phyloP scores from a whole-genome alignment of 2,113 vertebrate species.

The Oryzias celebensis region DNA sequence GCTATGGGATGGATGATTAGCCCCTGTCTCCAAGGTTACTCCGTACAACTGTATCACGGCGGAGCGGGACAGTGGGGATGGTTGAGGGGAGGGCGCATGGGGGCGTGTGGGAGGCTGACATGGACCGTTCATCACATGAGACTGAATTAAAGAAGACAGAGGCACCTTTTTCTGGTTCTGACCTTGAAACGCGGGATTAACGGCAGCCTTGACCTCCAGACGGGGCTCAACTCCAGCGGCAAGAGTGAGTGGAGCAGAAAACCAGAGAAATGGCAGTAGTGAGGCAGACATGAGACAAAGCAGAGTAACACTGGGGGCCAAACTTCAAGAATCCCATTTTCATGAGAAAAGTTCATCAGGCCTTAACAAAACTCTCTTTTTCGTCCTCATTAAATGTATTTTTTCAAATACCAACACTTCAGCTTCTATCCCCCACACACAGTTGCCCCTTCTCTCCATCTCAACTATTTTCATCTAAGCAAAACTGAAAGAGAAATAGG shows the following conservation, averaged over 20 bases:
- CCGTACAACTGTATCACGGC: conserved; percentile 69
- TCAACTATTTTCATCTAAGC: conserved; percentile 31
- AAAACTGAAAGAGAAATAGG: conserved; percentile 32
- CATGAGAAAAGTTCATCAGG: too few species aligned
- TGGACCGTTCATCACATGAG: conserved; percentile 43
- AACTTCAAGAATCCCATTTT: too few species aligned
- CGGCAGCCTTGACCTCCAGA: conserved; percentile 56
- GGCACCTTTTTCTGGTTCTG: conserved; percentile 37
- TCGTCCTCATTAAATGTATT: too few species aligned
- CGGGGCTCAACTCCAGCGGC: conserved; percentile 12
- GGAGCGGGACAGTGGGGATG: conserved; percentile 28
- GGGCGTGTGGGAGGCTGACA: conserved; percentile 35
- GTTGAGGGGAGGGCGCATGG: conserved; percentile 2
- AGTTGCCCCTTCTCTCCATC: conserved; percentile 5
- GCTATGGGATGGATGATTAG: conserved; percentile 73
- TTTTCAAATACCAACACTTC: neutral
- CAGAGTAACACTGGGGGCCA: too few species aligned
- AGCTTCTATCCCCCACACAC: neutral
- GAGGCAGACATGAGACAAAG: conserved; percentile 8
- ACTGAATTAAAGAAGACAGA: conserved; percentile 56
- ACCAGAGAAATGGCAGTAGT: conserved; percentile 34
- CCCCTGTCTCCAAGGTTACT: conserved; percentile 73
- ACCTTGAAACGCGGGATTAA: conserved; percentile 52
- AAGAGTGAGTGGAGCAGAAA: conserved; percentile 32
- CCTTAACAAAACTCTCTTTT: too few species aligned